Conservation (phyloP, 2,797 vertebrate genomes). For the Loris lydekkerianus region DNA sequence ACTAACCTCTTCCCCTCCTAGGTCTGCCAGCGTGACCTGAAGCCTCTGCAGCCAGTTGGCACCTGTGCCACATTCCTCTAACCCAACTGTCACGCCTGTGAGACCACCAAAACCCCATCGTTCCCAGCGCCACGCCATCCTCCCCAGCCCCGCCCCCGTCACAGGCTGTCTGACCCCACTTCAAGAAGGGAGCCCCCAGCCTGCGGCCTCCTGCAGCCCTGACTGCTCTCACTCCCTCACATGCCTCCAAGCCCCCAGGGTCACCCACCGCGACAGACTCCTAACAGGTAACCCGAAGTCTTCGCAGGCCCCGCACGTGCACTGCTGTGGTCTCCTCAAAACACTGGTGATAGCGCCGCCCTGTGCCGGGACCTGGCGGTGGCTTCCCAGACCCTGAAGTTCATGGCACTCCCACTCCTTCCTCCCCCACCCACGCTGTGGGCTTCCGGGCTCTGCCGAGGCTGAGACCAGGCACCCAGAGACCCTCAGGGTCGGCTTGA, state of each 20-base stretch:
- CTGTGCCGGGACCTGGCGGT: rapidly evolving
- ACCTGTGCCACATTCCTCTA: not conserved
- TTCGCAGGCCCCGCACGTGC: rapidly evolving
- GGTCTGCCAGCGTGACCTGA: not conserved
- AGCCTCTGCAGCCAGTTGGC: rapidly evolving
- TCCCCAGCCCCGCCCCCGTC: too few relatives aligned
- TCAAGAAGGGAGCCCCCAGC: too few relatives aligned
- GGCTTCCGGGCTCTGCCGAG: rapidly evolving
- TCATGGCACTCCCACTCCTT: rapidly evolving
- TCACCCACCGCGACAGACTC: rapidly evolving
- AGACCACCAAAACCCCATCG: too few relatives aligned
- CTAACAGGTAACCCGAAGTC: rapidly evolving
- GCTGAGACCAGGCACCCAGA: not conserved
- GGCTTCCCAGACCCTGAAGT: rapidly evolving
- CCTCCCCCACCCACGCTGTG: rapidly evolving
- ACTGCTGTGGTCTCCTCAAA: not conserved
- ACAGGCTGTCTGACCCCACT: not conserved
- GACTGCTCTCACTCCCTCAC: not conserved
- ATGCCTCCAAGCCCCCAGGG: rapidly evolving
- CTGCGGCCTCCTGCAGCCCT: not conserved
- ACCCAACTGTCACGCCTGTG: rapidly evolving
- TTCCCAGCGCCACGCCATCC: not conserved
- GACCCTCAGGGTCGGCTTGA: too few relatives aligned
- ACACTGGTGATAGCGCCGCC: rapidly evolving
- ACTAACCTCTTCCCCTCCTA: not conserved